These are phyloP conservation scores for Antedon mediterranea DNA, from an alignment of 53 echinoderm and acorn worm species.

Conservation along the genomic window DNA sequence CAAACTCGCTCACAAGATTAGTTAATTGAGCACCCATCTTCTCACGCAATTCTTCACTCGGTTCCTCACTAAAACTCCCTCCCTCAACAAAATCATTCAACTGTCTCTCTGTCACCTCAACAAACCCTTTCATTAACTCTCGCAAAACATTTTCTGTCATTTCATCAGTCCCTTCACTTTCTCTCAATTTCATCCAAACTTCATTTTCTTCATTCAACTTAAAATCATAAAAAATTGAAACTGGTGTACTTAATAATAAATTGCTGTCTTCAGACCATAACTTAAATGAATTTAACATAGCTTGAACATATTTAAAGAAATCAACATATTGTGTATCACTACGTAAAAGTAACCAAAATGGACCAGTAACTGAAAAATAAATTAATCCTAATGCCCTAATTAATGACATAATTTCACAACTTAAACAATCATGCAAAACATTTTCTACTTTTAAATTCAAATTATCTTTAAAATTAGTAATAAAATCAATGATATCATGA, in stretches of 20 bases:
- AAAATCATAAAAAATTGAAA: slow-evolving; percentile 7
- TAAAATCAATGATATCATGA: slow-evolving; percentile 10
- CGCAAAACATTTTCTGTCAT: slow-evolving; percentile 12
- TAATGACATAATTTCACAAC: slow-evolving; percentile 1
- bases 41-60: slow-evolving; percentile 6
- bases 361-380: slow-evolving; percentile 20
- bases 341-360: slow-evolving; percentile 18
- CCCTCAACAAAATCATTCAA: slow-evolving; percentile 20
- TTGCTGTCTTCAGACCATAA: slow-evolving; percentile 12
- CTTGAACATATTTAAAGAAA: slow-evolving; percentile 18
- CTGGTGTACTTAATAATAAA: background rate
- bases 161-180: background rate
- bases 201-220: background rate
- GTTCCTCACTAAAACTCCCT: slow-evolving; percentile 19
- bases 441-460: slow-evolving; percentile 29
- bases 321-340: slow-evolving; percentile 14
- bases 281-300: slow-evolving; percentile 15
- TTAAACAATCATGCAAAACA: slow-evolving; percentile 14
- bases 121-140: slow-evolving; percentile 18
- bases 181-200: slow-evolving; percentile 8
- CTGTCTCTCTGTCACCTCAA: slow-evolving; percentile 19
- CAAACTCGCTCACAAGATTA: background rate
- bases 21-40: slow-evolving; percentile 18
- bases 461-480: slow-evolving; percentile 14
- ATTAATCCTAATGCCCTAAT: slow-evolving; percentile 24